Base-by-base conservation (phyloP, 1,140 invertebrate species). In the Himalopsyche phryganea region DNA sequence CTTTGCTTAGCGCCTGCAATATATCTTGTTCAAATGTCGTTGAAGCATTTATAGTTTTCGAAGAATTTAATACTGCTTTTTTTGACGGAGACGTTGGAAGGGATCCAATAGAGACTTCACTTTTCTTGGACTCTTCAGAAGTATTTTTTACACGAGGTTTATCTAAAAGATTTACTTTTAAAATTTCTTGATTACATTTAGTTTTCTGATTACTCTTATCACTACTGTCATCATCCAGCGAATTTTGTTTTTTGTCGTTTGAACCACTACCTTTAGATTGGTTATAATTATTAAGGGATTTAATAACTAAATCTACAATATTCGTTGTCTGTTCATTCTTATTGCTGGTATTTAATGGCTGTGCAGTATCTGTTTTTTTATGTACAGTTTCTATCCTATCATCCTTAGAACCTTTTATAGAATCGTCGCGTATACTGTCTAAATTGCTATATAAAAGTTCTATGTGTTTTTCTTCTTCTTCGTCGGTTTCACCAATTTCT, bases 401-500 rank as follows among this genome's bases (percentile, higher is more conserved):
- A 13, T 40, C 15, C 3, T 15, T 40, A 15, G n/a, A 3, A 15
- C n/a, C 5, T 40, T 40, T 40, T 40, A 6, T n/a, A 15, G 38
- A 5, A 40, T 40, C 15, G 4, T 40, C 11, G 5, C n/a, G 3
- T 11, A 48, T 9, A 14, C 7, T 46, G 10, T 17, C 4, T 28
- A 54, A 35, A 20, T 54, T 54, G 20, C 11, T 41, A 38, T 54
- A 45, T 1, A 54, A n/a, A 20, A 46, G 11, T 46, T 54, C 42
- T 0, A 77, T 74, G 60, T 71, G 73, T 57, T 74, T 63, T 45
- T 68, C 66, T 64, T 71, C 69, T 59, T 79, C 74, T 33, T 71
- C 66, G 65, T 79, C 75, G 65, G 73, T 76, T 60, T 80, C 75
- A 63, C 75, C 76, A 42, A 76, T 52, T 65, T 78, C 73, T 1